These are phyloP conservation scores for Drosophila seguyi DNA, from an alignment of 1,140 invertebrate species.

Conservation along the genomic window DNA sequence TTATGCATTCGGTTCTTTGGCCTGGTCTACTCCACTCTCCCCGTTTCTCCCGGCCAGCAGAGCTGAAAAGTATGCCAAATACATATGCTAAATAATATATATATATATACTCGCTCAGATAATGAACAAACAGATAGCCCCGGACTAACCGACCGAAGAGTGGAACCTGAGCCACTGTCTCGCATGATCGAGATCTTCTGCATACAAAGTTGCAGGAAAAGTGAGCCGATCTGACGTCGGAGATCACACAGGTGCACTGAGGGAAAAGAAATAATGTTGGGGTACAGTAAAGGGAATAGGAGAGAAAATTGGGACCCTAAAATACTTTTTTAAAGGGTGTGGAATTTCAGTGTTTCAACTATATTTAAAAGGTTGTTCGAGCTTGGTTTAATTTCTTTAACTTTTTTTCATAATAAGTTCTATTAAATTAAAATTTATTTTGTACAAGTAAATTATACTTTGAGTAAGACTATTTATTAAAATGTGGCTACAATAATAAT, in stretches of 20 bases:
- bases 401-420: too few relatives aligned
- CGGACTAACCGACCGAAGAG: conserved; percentile 32
- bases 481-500: not conserved
- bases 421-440: too few relatives aligned
- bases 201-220: conserved; percentile 67
- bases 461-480: too few relatives aligned
- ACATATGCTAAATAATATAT: conserved; percentile 12
- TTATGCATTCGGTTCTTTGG: conserved; percentile 51
- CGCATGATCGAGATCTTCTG: conserved; percentile 66
- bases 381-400: too few relatives aligned
- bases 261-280: not conserved
- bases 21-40: conserved; percentile 20
- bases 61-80: conserved; percentile 68
- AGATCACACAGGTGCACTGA: conserved; percentile 21
- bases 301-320: not conserved
- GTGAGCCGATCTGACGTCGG: conserved; percentile 45
- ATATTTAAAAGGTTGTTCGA: too few relatives aligned
- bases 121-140: conserved; percentile 72
- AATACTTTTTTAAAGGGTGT: too few relatives aligned
- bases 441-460: too few relatives aligned
- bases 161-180: conserved; percentile 44
- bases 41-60: conserved; percentile 24
- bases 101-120: conserved; percentile 45
- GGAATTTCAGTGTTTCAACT: too few relatives aligned
- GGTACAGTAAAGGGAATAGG: not conserved